phyloP scores from a whole-genome alignment of 1,140 invertebrate species.

The Latrodectus geometricus region DNA sequence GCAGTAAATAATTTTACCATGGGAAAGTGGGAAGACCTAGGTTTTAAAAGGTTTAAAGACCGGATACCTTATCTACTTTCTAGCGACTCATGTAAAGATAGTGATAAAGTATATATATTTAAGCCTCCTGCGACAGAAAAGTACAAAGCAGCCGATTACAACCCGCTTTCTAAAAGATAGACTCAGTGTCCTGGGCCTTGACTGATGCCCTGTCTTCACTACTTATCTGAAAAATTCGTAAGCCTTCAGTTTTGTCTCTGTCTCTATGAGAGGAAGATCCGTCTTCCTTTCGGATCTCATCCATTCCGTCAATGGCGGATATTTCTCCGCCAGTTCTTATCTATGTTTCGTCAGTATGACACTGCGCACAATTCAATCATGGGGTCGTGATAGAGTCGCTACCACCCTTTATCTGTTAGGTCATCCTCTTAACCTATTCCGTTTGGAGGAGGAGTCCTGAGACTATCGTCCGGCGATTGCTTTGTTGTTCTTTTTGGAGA shows the following conservation, averaged over 20 bases:
- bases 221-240: conserved; percentile 50
- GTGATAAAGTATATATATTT: too few species aligned
- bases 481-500: background rate
- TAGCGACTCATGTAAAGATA: too few species aligned
- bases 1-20: too few species aligned
- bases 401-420: conserved; percentile 1
- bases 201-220: conserved; percentile 31
- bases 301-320: background rate
- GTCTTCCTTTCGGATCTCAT: background rate
- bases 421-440: background rate
- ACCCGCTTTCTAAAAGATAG: background rate
- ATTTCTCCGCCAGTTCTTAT: conserved; percentile 12
- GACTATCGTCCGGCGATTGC: background rate
- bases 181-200: conserved; percentile 1
- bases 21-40: too few species aligned
- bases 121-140: too few species aligned
- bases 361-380: conserved; percentile 43
- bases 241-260: conserved; percentile 27
- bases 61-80: too few species aligned
- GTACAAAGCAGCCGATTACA: too few species aligned
- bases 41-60: too few species aligned
- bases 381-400: conserved; percentile 23
- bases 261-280: conserved; percentile 17
- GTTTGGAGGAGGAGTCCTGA: background rate
- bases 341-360: conserved; percentile 26